Conservation (phyloP, 2,113 vertebrate genomes). For the Microtus richardsoni region DNA sequence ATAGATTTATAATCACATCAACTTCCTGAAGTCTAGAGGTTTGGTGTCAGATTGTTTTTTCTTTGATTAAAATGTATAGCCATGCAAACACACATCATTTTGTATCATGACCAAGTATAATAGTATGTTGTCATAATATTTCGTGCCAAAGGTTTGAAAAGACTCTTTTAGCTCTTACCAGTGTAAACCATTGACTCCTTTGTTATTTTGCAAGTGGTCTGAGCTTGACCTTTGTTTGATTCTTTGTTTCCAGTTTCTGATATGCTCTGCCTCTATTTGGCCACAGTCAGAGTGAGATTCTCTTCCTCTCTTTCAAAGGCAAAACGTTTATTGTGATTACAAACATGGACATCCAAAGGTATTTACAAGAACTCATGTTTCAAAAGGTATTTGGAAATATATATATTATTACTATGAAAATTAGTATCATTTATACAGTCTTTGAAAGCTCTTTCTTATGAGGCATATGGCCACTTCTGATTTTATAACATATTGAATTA, state of each 20-base stretch:
- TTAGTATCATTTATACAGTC: background rate
- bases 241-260: background rate
- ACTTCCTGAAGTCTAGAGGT: background rate
- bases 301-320: background rate
- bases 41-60: background rate
- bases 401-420: background rate
- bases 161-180: background rate
- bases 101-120: too few species aligned
- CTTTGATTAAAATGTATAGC: background rate
- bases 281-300: background rate
- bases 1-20: background rate
- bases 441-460: background rate
- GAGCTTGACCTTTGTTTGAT: background rate
- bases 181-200: background rate
- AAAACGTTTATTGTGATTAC: background rate
- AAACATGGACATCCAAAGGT: background rate
- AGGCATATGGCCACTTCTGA: background rate
- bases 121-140: background rate
- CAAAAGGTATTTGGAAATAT: background rate
- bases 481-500: background rate
- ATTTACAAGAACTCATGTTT: background rate
- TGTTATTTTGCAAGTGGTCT: background rate
- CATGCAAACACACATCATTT: background rate
- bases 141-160: background rate
- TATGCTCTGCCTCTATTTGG: background rate